Conservation (phyloP, 2,797 vertebrate species). For the Enteromius treurensis region DNA sequence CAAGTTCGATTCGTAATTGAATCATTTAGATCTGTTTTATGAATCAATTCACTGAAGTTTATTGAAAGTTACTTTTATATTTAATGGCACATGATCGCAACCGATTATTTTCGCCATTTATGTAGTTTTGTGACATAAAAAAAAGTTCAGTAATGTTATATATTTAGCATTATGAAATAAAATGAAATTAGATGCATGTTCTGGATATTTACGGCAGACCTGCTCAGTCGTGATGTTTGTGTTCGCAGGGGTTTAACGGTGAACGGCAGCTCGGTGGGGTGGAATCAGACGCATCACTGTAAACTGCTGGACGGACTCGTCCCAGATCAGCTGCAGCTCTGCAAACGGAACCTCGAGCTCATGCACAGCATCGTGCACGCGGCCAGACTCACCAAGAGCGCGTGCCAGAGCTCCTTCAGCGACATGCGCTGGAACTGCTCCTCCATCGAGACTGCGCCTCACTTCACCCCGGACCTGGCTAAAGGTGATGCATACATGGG, state of each 20-base stretch:
- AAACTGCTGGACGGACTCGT: conserved; percentile 67
- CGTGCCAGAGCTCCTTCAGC: conserved; percentile 71
- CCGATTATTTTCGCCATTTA: background rate
- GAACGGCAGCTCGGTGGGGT: conserved; percentile 67
- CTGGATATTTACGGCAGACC: background rate
- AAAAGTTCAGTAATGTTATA: background rate
- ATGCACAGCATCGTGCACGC: conserved; percentile 77
- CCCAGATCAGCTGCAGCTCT: conserved; percentile 75
- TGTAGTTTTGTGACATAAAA: background rate
- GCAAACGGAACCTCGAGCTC: conserved; percentile 76
- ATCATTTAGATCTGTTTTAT: background rate
- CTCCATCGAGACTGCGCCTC: conserved; percentile 70
- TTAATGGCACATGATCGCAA: background rate
- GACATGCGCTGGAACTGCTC: conserved; percentile 84
- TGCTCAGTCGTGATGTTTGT: conserved; percentile 3
- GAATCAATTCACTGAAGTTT: background rate
- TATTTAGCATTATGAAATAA: background rate
- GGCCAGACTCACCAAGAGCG: conserved; percentile 65
- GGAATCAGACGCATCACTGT: conserved; percentile 79
- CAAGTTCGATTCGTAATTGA: fast-evolving
- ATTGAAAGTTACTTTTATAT: background rate
- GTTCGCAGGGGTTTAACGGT: conserved; percentile 69
- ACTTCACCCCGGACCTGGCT: conserved; percentile 73
- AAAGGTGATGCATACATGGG: conserved; percentile 62
- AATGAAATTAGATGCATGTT: background rate